These are phyloP conservation scores for Myotis vivesi DNA, from an alignment of 2,797 vertebrate genomes.

Conservation along the genomic window DNA sequence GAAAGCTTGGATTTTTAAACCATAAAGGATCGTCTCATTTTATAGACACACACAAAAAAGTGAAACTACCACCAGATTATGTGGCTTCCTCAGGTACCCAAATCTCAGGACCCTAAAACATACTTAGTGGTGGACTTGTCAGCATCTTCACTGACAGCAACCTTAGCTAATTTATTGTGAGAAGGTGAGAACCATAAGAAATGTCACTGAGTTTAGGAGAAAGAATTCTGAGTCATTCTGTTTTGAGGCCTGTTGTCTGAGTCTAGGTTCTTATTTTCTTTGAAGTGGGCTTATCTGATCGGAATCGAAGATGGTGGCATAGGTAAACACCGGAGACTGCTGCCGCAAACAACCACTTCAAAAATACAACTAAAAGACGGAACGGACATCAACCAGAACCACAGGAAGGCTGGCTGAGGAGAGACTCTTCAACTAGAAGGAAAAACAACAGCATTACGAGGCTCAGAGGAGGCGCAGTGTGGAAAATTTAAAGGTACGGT, in stretches of 20 bases:
- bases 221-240: background rate
- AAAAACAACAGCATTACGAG: no score
- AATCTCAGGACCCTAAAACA: background rate
- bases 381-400: no score
- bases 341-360: no score
- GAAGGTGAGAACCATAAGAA: background rate
- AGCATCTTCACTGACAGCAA: background rate
- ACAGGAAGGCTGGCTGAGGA: no score
- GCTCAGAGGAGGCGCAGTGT: no score
- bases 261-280: background rate
- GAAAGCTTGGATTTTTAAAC: constrained; percentile 5
- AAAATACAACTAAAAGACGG: no score
- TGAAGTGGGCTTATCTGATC: background rate
- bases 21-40: background rate
- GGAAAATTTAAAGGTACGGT: no score
- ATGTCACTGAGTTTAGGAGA: background rate
- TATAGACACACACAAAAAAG: background rate
- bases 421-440: no score
- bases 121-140: background rate
- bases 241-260: background rate
- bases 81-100: background rate
- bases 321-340: no score
- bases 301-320: no score
- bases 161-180: background rate
- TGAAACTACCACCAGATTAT: background rate